Evolutionary conservation across 2,113 vertebrate species (phyloP), one percentile per base, ranked within the genome.

Genomic region (Psittacula cyanocephala): DNA sequence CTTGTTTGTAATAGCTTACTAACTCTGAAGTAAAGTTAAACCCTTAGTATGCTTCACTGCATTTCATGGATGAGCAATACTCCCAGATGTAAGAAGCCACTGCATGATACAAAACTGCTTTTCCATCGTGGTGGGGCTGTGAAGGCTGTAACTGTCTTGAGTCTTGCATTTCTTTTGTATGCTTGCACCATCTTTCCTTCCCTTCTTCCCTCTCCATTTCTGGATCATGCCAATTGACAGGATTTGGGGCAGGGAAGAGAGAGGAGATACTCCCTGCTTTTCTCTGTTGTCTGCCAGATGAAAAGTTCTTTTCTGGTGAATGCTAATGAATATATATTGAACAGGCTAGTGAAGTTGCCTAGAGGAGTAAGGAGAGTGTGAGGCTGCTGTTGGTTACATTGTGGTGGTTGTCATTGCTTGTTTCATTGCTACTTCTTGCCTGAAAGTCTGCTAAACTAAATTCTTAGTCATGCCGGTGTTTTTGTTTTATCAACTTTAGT

Each of bases 161-260:
- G 41, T 33, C 20, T 35, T 70, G 11, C 27, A 19, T 70, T 88
- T 69, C 18, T 37, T 47, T 23, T 35, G 77, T 50, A 24, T 49
- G 37, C 22, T 91, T 31, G 16, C 8, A 8, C 5, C 12, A 9
- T n/a, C 39, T 53, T 24, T 70, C 24, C 37, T 14, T 63, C n/a
- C 3, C 7, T 67, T 9, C 25, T 93, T 93, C 74, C 31, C 14
- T 75, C 55, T 83, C 11, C 49, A 4, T 65, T 88, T 92, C 50
- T 79, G 41, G 5, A 57, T 59, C 0, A 0, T 85, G 46, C 24
- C 27, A 22, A 3, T 35, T 72, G n/a, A 20, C 18, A 19, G 27
- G 12, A 4, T 39, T 80, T 70, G 50, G 37, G 17, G 18, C 6
- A 33, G 33, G 33, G 11, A 64, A 22, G 28, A n/a, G 27, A 65